Percentiles rank a stretch among this genome's conserved stretches.
Conservation (phyloP, 2,797 vertebrate species). For the Acridotheres tristis region DNA sequence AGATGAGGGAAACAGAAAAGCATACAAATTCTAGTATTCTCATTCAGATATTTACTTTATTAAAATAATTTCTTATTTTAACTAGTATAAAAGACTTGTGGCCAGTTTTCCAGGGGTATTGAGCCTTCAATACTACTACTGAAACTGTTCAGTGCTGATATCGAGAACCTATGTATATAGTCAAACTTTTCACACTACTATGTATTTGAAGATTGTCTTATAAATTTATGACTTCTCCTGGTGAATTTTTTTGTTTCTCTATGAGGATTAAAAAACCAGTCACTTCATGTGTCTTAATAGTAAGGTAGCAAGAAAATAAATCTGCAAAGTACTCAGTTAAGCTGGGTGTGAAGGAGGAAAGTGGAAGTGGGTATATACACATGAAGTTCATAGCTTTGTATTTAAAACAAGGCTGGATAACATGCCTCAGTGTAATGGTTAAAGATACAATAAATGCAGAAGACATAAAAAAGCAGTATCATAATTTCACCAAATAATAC, state of each 20-base stretch:
- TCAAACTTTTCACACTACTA: not conserved
- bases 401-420: not conserved
- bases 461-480: not conserved
- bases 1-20: not conserved
- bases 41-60: not conserved
- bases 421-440: not conserved
- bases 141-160: not conserved
- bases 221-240: not conserved
- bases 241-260: not conserved
- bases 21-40: not conserved
- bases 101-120: not conserved
- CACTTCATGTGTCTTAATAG: not conserved
- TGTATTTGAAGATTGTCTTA: not conserved
- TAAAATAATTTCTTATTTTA: not conserved
- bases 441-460: not conserved
- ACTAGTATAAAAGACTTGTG: not conserved
- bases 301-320: not conserved
- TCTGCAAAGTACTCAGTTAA: not conserved
- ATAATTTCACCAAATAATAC: not conserved
- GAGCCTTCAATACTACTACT: not conserved
- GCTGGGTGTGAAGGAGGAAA: not conserved
- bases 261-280: not conserved
- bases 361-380: not conserved
- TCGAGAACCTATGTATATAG: not conserved
- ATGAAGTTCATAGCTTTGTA: not conserved